Evolutionary conservation across 2,888 invertebrate species (phyloP).

Genomic region (Rhogogaster chlorosoma): DNA sequence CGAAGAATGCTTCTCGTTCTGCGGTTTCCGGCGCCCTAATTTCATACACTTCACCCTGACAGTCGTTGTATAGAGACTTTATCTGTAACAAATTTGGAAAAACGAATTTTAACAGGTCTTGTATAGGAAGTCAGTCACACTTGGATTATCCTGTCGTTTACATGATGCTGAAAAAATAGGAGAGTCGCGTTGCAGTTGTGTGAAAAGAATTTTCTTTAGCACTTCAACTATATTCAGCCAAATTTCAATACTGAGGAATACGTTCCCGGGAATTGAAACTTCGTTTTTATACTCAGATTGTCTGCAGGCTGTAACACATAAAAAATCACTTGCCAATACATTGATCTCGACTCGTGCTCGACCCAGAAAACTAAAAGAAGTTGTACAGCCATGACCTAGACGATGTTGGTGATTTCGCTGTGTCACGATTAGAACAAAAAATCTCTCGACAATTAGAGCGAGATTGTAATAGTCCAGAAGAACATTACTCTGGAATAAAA

Average conservation of each 20-base stretch:
- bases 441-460: slow-evolving; percentile 1
- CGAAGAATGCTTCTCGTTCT: slow-evolving; percentile 70
- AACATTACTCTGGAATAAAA: neutral
- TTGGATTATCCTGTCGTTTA: neutral
- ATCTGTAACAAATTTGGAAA: slow-evolving; percentile 61
- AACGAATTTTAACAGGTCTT: neutral
- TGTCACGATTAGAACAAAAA: slow-evolving; percentile 16
- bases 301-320: neutral
- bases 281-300: neutral
- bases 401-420: neutral
- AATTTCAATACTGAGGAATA: neutral
- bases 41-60: slow-evolving; percentile 71
- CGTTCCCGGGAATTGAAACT: neutral
- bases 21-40: slow-evolving; percentile 61
- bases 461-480: neutral
- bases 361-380: neutral
- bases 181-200: neutral
- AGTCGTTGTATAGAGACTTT: slow-evolving; percentile 65
- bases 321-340: neutral
- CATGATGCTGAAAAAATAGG: neutral
- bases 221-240: neutral
- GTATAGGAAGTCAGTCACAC: neutral
- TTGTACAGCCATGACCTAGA: neutral
- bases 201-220: neutral
- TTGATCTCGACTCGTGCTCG: neutral